phyloP scores from a whole-genome alignment of 2,888 invertebrate genomes.

The Melipona bicolor region DNA sequence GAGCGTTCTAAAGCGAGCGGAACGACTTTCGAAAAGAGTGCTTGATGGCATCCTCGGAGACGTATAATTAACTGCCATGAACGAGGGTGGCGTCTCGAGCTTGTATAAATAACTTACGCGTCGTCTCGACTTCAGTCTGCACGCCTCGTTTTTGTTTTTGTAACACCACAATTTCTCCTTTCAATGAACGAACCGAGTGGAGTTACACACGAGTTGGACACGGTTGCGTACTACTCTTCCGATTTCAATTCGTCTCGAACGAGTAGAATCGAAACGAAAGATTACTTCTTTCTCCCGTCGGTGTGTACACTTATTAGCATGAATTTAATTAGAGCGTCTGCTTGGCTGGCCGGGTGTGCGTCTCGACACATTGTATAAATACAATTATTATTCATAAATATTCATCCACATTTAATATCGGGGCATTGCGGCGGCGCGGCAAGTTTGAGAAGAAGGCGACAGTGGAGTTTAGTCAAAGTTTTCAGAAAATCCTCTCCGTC shows the following conservation, averaged over 20 bases:
- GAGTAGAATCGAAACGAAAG: constrained; percentile 15
- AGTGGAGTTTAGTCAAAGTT: constrained; percentile 64
- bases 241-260: background rate
- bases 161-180: constrained; percentile 44
- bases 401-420: constrained; percentile 80
- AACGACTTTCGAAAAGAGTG: constrained; percentile 60
- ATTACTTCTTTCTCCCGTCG: constrained; percentile 15
- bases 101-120: constrained; percentile 73
- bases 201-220: background rate
- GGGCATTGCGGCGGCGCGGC: constrained; percentile 54
- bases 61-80: constrained; percentile 68
- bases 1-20: constrained; percentile 21
- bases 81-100: constrained; percentile 56
- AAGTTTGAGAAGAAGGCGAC: constrained; percentile 65
- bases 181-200: constrained; percentile 15
- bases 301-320: constrained; percentile 74
- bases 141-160: constrained; percentile 50
- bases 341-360: constrained; percentile 50
- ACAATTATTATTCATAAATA: constrained; percentile 81
- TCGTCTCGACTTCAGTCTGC: constrained; percentile 48
- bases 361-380: constrained; percentile 77
- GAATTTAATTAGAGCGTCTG: constrained; percentile 76
- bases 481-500: constrained; percentile 60
- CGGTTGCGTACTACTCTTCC: too few species aligned
- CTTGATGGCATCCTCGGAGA: constrained; percentile 63